Base-by-base conservation (phyloP, 2,113 vertebrate genomes). In the Caranx melampygus region DNA sequence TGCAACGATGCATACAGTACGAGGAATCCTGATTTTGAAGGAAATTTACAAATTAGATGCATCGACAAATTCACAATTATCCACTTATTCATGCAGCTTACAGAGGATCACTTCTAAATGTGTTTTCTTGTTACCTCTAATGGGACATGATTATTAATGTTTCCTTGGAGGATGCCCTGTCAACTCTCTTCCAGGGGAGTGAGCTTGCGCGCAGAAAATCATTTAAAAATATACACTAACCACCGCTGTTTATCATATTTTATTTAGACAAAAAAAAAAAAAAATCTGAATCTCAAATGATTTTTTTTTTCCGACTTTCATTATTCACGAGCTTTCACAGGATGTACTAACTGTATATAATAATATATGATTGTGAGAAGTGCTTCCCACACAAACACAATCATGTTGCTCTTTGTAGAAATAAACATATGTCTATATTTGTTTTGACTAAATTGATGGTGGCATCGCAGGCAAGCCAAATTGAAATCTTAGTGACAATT, bases 401-500 rank as follows among this genome's bases (percentile, higher is more conserved):
- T 96, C 95, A 95, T 75, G 92, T 66, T 58, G 85, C 88, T 88
- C 88, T 89, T 95, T 95, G 92, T 93, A 94, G 95, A 95, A 95
- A 95, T 85, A 94, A 96, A 95, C 94, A 94, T 91, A 94, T 96
- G 93, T 95, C 95, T 94, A 87, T 93, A 95, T 96, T 95, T 94
- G 89, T 79, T 92, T 85, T 93, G 95, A 97, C 95, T 95, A 96
- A 96, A 97, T 96, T 92, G 95, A 95, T 94, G 95, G 93, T 95
- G 96, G 95, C 96, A 95, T 92, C 68, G 88, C 93, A 94, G 94
- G 89, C 86, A 87, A 75, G 88, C 94, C 94, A 94, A 93, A 96
- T 96, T 96, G 94, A 96, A 97, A 97, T 96, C 96, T 95, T 95
- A 90, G 93, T 96, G 96, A 97, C 97, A 97, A 97, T 97, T 97